Percentiles rank a stretch among this genome's conserved stretches.
Evolutionary conservation across 2,888 invertebrate genomes (phyloP).

Genomic region (Cheilosia vernalis): DNA sequence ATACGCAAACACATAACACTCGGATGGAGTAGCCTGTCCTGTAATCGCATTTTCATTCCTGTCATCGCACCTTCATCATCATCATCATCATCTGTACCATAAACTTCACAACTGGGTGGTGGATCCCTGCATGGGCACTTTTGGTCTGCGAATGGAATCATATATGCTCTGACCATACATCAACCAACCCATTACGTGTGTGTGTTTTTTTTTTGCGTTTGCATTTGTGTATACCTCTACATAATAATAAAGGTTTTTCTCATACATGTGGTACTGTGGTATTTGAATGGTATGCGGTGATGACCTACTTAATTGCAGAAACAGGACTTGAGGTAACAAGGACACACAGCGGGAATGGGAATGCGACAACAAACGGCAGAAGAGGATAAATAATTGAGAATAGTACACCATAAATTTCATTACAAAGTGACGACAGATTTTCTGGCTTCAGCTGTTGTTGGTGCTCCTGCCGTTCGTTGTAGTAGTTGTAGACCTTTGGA

Average conservation of each 20-base stretch:
- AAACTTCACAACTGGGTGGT: constrained; percentile 43
- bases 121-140: constrained; percentile 26
- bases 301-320: constrained; percentile 70
- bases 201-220: constrained; percentile 12
- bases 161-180: constrained; percentile 38
- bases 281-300: constrained; percentile 59
- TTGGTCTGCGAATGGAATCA: constrained; percentile 38
- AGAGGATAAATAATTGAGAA: constrained; percentile 55
- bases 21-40: constrained; percentile 4
- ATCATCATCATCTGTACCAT: constrained; percentile 37
- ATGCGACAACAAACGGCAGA: constrained; percentile 8
- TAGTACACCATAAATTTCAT: constrained; percentile 69
- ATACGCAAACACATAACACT: constrained; percentile 6
- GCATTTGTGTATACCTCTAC: background rate
- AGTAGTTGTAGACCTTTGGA: constrained; percentile 37
- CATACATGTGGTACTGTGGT: constrained; percentile 20
- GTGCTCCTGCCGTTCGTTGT: background rate
- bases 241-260: background rate
- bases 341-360: constrained; percentile 4
- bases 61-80: constrained; percentile 59
- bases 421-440: constrained; percentile 71
- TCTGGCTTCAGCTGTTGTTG: constrained; percentile 57
- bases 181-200: background rate
- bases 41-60: constrained; percentile 58
- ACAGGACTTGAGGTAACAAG: constrained; percentile 65